Evolutionary conservation across 2,113 vertebrate species (phyloP), one percentile per base, ranked within the genome.

Genomic region (Pterocles burchelli): DNA sequence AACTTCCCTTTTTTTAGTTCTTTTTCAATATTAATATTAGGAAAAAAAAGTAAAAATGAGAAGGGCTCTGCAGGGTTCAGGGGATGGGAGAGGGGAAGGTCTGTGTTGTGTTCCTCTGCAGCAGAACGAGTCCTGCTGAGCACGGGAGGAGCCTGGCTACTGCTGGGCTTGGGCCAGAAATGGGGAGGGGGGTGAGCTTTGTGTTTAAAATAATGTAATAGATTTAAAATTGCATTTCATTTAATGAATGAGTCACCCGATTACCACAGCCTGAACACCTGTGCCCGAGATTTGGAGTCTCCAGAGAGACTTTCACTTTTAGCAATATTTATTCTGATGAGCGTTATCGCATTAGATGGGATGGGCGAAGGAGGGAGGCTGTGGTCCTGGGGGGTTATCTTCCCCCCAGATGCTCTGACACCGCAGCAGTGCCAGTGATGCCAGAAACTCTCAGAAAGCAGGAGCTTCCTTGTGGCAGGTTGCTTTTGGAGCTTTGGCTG

Each of bases 191-290:
- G 8, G 36, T 92, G 95, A 96, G 90, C 89, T 95, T 97, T 98
- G 88, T 97, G 94, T 81, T 95, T 94, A 92, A 88, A 93, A 93
- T 80, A 77, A 57, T 51, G 71, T 92, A 96, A 97, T 97, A 94
- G 96, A 95, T 97, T 97, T 97, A 66, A 95, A 98, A 95, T 57
- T 87, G 89, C 94, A 90, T 98, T 98, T 96, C 65, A 89, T 86
- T 96, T 96, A 96, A 97, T 96, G 95, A 97, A 95, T 96, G 97
- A 97, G 88, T 97, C 96, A 97, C 94, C 95, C 96, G 97, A 82
- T 97, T 97, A 97, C 81, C 68, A 43, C 63, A 24, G 85, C 85
- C 90, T 21, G 84, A 97, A 96, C 97, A 97, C 97, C 97, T 97
- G 97, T 90, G 97, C 91, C 91, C 6, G 68, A 78, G 92, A 94